Percentiles rank a stretch among this genome's conserved stretches.
Conservation (phyloP, 2,888 invertebrate genomes). For the Trachelus iudaicus region DNA sequence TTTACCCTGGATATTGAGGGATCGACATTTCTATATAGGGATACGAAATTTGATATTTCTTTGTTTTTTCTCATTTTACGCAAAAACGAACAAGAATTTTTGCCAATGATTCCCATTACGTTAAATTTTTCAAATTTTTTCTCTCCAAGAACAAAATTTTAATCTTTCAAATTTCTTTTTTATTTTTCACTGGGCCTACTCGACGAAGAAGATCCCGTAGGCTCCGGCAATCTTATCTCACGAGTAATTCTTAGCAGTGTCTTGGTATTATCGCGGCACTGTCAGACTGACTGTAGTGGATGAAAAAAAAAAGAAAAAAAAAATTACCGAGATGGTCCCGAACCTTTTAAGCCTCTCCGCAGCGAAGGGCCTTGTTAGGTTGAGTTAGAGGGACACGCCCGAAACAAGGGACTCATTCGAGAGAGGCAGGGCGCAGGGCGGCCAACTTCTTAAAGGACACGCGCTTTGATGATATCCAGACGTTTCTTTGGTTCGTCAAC, state of each 20-base stretch:
- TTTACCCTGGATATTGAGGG: neutral
- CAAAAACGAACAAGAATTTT: neutral
- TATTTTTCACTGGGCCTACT: neutral
- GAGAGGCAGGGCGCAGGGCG: neutral
- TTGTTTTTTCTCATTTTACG: neutral
- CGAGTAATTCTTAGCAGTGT: neutral
- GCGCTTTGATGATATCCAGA: constrained; percentile 4
- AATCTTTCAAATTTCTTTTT: neutral
- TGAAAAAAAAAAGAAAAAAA: neutral
- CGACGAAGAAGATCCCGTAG: fast-evolving
- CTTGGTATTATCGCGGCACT: neutral
- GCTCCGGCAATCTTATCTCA: neutral
- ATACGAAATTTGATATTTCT: neutral
- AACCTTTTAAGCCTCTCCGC: constrained; percentile 1
- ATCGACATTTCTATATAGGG: neutral
- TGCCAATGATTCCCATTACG: neutral
- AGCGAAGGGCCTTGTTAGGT: constrained; percentile 28
- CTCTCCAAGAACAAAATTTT: neutral
- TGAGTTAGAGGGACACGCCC: constrained; percentile 27
- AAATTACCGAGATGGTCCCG: neutral
- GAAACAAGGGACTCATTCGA: constrained; percentile 14
- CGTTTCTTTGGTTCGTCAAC: neutral
- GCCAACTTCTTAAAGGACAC: neutral
- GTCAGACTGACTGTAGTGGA: neutral
- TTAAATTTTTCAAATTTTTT: neutral